Conservation (phyloP, 2,113 vertebrate species). For the Peromyscus maniculatus region DNA sequence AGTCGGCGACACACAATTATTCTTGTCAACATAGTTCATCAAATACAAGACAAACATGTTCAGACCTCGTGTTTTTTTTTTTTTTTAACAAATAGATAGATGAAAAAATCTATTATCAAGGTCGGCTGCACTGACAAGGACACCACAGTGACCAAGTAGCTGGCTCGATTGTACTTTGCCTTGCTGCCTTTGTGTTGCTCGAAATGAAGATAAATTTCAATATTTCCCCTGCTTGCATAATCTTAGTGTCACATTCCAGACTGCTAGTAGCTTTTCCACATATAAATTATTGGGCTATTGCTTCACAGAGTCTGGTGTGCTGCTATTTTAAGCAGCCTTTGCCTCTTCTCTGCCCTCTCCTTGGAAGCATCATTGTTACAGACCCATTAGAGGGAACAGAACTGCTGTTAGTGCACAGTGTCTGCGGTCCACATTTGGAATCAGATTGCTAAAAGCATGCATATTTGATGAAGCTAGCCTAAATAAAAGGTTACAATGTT, state of each 20-base stretch:
- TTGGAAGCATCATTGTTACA: constrained; percentile 75
- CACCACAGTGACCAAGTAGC: background rate
- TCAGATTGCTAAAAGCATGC: constrained; percentile 80
- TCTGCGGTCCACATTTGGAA: constrained; percentile 73
- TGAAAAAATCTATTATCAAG: background rate
- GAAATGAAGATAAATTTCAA: constrained; percentile 77
- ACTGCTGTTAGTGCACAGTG: constrained; percentile 78
- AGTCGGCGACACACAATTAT: constrained; percentile 21
- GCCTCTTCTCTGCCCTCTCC: constrained; percentile 60
- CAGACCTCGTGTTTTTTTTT: background rate
- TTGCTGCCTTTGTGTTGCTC: constrained; percentile 22
- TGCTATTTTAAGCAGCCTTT: constrained; percentile 76
- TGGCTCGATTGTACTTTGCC: background rate
- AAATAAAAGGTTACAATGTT: constrained; percentile 81
- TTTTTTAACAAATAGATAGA: constrained; percentile 7
- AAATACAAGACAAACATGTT: constrained; percentile 19
- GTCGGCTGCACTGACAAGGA: background rate
- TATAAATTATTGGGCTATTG: constrained; percentile 75
- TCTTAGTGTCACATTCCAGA: constrained; percentile 71
- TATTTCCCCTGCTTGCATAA: constrained; percentile 68
- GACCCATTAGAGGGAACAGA: constrained; percentile 85
- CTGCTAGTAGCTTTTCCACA: constrained; percentile 55
- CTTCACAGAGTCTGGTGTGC: constrained; percentile 55
- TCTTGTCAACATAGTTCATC: constrained; percentile 61
- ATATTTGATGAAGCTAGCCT: constrained; percentile 86